Evolutionary conservation across 2,797 vertebrate species (phyloP).

Genomic region (Protosalanx chinensis): DNA sequence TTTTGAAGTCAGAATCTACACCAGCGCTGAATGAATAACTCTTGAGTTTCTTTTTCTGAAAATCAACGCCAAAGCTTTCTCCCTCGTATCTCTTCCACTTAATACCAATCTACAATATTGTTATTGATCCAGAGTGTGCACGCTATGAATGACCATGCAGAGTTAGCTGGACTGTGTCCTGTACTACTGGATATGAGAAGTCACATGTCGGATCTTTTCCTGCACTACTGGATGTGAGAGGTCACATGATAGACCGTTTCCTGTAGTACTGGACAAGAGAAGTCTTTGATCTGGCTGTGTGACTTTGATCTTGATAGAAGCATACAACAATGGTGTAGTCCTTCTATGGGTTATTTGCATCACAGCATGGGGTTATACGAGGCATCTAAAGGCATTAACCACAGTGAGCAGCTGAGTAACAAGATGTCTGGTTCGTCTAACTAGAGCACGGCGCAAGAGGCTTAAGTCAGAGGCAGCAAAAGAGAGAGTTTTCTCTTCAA

Average conservation of each 20-base stretch:
- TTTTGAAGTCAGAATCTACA: constrained; percentile 53
- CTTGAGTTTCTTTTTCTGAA: constrained; percentile 24
- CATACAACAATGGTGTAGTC: constrained; percentile 13
- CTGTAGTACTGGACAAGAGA: not conserved
- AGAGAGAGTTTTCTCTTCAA: no score
- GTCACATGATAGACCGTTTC: not conserved
- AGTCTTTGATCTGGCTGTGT: not conserved
- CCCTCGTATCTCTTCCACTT: constrained; percentile 19
- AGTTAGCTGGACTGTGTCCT: not conserved
- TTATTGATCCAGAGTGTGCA: constrained; percentile 41
- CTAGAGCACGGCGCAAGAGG: no score
- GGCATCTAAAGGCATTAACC: constrained; percentile 6
- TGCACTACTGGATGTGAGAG: not conserved
- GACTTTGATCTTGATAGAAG: constrained; percentile 17
- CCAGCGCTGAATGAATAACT: constrained; percentile 27
- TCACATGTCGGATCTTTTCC: not conserved
- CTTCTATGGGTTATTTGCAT: constrained; percentile 9
- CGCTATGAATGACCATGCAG: constrained; percentile 16
- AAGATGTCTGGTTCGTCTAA: no score
- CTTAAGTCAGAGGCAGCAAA: no score
- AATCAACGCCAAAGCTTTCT: constrained; percentile 13
- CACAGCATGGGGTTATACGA: not conserved
- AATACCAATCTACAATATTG: constrained; percentile 26
- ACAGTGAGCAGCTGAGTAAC: not conserved
- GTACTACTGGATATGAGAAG: constrained; percentile 1